Conservation (phyloP, 1,140 invertebrate genomes). For the Ephestia elutella region DNA sequence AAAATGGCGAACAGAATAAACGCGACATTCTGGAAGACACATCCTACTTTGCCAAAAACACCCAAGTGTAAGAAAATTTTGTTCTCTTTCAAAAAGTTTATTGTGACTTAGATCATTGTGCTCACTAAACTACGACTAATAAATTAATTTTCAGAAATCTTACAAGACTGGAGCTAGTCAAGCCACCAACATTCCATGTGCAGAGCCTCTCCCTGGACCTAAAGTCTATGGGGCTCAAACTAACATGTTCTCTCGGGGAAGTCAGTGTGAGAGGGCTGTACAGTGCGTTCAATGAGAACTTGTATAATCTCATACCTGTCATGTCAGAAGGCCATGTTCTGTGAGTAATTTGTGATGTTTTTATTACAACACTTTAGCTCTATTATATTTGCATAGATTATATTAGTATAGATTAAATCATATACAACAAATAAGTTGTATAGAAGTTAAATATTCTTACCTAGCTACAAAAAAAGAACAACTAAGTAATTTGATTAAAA, state of each 20-base stretch:
- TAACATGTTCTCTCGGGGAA: conserved; percentile 61
- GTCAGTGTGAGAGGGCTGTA: conserved; percentile 66
- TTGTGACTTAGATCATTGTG: too few species aligned
- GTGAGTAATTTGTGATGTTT: conserved; percentile 37
- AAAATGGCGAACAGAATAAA: conserved; percentile 62
- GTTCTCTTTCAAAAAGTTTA: too few species aligned
- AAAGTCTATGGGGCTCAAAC: conserved; percentile 53
- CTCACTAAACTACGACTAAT: too few species aligned
- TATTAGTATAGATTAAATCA: too few species aligned
- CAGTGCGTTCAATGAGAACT: conserved; percentile 68
- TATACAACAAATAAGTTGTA: too few species aligned
- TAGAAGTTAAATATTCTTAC: too few species aligned
- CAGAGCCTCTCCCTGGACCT: conserved; percentile 53
- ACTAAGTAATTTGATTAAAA: too few species aligned
- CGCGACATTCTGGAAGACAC: conserved; percentile 55
- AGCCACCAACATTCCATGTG: conserved; percentile 60
- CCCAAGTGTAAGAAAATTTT: conserved; percentile 63
- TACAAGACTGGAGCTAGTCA: conserved; percentile 54
- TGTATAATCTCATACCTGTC: conserved; percentile 64
- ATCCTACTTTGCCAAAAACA: conserved; percentile 69
- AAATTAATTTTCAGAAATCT: conserved; percentile 41
- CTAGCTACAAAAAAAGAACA: too few species aligned
- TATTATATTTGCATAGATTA: too few species aligned
- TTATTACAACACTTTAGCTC: background rate
- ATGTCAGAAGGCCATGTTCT: conserved; percentile 67